Evolutionary conservation across 2,797 vertebrate species (phyloP).

Genomic region (Phoxinus dragarum): DNA sequence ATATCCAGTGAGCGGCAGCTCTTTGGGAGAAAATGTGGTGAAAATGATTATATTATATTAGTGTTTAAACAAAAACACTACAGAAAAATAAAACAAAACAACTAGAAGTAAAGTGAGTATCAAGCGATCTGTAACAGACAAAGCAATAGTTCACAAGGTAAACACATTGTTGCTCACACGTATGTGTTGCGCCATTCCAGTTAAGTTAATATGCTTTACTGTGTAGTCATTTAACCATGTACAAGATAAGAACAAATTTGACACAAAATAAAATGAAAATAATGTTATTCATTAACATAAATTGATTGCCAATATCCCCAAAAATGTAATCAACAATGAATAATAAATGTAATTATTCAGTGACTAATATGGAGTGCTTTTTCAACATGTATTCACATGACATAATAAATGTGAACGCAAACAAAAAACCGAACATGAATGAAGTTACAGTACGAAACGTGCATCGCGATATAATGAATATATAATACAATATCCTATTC

Average conservation of each 20-base stretch:
- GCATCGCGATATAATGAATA: background rate
- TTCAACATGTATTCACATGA: background rate
- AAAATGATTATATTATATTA: background rate
- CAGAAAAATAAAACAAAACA: too few species aligned
- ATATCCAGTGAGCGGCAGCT: background rate
- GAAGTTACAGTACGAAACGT: background rate
- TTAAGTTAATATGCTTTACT: background rate
- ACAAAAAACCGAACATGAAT: background rate
- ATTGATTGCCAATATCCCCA: background rate
- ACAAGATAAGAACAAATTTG: background rate
- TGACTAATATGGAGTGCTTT: background rate
- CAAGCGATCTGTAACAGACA: background rate
- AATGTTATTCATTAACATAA: background rate
- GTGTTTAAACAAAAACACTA: background rate
- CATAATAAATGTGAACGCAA: background rate
- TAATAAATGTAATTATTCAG: background rate
- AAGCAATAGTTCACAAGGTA: background rate
- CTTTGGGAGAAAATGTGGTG: background rate
- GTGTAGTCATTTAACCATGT: background rate
- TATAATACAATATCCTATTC: background rate
- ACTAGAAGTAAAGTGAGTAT: too few species aligned
- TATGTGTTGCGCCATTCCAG: background rate
- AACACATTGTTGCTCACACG: too few species aligned
- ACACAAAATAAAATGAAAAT: background rate
- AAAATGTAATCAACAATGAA: background rate